A percentile compares a stretch with the other conserved stretches of the same genome.
Evolutionary conservation across 1,140 invertebrate species (phyloP).

Genomic region (Nasonia giraulti): DNA sequence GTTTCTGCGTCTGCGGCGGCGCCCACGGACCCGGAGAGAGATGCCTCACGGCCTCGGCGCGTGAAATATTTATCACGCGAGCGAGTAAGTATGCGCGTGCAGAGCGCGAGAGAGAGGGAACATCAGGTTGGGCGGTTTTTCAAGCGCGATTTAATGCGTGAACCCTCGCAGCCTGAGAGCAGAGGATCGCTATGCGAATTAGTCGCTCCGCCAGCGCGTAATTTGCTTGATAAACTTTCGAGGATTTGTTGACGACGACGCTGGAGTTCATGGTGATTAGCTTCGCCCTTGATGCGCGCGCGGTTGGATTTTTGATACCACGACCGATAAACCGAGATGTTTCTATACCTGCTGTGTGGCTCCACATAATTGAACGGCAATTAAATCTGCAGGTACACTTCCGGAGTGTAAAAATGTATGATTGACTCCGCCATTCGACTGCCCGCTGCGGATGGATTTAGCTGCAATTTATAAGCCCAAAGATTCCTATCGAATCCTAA

Average conservation of each 20-base stretch:
- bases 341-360: background rate
- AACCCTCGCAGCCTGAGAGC: background rate
- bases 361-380: background rate
- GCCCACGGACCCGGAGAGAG: background rate
- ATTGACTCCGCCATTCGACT: background rate
- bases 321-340: background rate
- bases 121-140: slow-evolving; percentile 24
- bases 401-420: background rate
- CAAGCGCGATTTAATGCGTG: slow-evolving; percentile 19
- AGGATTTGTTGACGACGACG: slow-evolving; percentile 2
- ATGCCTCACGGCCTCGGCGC: slow-evolving; percentile 7
- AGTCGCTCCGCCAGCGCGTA: background rate
- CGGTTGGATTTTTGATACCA: background rate
- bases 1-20: background rate
- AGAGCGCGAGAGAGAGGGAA: background rate
- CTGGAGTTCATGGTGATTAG: slow-evolving; percentile 18
- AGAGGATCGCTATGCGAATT: slow-evolving; percentile 27
- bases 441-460: background rate
- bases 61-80: slow-evolving; percentile 44
- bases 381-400: background rate
- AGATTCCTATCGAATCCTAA: background rate
- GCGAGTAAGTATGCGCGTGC: background rate
- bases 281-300: background rate
- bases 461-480: background rate
- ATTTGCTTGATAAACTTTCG: slow-evolving; percentile 28